phyloP scores from a whole-genome alignment of 1,140 invertebrate species.

The Habropoda laboriosa region DNA sequence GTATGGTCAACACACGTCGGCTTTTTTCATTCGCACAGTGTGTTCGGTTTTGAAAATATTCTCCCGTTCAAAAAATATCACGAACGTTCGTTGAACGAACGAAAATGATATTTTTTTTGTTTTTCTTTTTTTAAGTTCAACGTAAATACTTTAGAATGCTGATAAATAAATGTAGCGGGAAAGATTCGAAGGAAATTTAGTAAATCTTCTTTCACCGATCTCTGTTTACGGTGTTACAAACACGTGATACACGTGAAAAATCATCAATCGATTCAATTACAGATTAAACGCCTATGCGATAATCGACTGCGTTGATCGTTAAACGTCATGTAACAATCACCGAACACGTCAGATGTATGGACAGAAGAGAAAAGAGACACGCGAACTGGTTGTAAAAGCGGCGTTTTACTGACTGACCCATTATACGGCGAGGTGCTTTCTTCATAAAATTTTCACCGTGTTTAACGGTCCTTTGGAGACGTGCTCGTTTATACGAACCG shows the following conservation, averaged over 20 bases:
- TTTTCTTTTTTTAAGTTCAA: no score
- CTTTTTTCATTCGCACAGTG: no score
- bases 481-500: slow-evolving; percentile 30
- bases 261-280: neutral
- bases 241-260: no score
- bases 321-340: slow-evolving; percentile 11
- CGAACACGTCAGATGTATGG: neutral
- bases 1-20: slow-evolving; percentile 8
- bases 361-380: slow-evolving; percentile 31
- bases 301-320: neutral
- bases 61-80: no score
- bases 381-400: slow-evolving; percentile 38
- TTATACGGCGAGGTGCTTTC: slow-evolving; percentile 39
- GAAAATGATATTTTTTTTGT: no score
- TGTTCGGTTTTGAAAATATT: no score
- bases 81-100: neutral
- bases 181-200: no score
- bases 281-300: neutral
- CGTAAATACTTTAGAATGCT: no score
- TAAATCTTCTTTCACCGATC: no score
- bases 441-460: slow-evolving; percentile 52
- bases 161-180: no score
- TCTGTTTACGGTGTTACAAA: no score
- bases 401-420: slow-evolving; percentile 26
- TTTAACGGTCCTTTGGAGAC: slow-evolving; percentile 50